These are phyloP conservation scores for Ascaphus truei DNA, from an alignment of 2,113 vertebrate species.

Conservation along the genomic window DNA sequence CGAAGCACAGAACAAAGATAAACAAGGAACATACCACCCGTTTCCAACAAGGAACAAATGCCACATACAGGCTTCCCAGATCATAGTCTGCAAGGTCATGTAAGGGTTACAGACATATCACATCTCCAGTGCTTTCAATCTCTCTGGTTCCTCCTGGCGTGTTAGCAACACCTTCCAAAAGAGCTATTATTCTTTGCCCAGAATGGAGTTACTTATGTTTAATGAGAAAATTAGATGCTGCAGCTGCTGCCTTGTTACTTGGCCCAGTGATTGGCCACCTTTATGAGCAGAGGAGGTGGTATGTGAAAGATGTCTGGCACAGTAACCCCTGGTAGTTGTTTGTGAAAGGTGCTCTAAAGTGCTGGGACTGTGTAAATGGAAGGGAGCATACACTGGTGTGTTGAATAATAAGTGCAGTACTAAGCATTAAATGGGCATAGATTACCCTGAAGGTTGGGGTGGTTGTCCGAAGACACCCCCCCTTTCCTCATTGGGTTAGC, in stretches of 20 bases:
- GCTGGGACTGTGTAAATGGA: too few relatives aligned
- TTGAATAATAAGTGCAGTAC: too few relatives aligned
- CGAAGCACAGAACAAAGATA: too few relatives aligned
- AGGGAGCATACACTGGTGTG: too few relatives aligned
- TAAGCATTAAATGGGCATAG: too few relatives aligned
- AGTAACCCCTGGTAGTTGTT: background rate
- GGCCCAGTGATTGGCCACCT: background rate
- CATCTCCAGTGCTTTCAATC: background rate
- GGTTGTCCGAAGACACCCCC: too few relatives aligned
- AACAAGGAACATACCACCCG: too few relatives aligned
- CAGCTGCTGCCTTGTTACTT: background rate
- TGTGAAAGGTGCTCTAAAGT: too few relatives aligned
- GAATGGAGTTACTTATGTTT: background rate
- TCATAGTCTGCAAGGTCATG: background rate
- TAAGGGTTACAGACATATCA: background rate
- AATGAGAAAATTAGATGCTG: constrained; percentile 1
- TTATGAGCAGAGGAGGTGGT: background rate
- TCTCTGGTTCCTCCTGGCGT: background rate
- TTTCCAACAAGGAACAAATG: too few relatives aligned
- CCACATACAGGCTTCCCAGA: background rate
- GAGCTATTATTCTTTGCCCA: background rate
- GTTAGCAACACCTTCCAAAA: background rate
- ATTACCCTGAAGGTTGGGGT: too few relatives aligned
- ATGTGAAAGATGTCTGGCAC: constrained; percentile 3
- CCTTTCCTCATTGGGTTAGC: too few relatives aligned